These are phyloP conservation scores for Temnothorax longispinosus DNA, from an alignment of 1,140 invertebrate species.

Conservation along the genomic window DNA sequence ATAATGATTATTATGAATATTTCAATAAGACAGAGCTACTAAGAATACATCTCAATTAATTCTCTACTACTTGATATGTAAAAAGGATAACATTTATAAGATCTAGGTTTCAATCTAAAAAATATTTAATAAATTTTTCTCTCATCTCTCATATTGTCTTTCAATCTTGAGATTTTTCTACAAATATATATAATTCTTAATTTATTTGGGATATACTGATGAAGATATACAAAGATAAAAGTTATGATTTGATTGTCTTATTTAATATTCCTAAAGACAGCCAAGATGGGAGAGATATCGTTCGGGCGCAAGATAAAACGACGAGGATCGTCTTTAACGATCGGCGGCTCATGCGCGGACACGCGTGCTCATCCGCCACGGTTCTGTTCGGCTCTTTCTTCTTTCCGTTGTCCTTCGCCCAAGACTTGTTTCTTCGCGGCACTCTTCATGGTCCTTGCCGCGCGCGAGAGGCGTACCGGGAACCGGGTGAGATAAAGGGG, in stretches of 20 bases:
- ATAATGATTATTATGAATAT: neutral
- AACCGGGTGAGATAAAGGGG: conserved; percentile 70
- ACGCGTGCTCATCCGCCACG: conserved; percentile 82
- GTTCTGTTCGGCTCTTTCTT: conserved; percentile 76
- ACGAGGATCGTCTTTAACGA: conserved; percentile 74
- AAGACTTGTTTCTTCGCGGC: conserved; percentile 59
- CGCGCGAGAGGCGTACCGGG: conserved; percentile 55
- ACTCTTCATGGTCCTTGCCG: conserved; percentile 1
- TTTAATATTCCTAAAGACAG: neutral
- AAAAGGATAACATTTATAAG: neutral
- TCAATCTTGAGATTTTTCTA: neutral
- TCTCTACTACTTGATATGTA: neutral
- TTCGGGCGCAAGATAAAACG: conserved; percentile 63
- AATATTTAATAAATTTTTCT: neutral
- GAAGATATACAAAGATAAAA: neutral
- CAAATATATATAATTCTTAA: neutral
- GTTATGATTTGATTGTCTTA: neutral
- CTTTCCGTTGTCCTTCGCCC: conserved; percentile 44
- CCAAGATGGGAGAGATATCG: conserved; percentile 21
- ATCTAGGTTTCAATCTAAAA: neutral
- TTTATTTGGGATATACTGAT: neutral
- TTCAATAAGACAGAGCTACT: neutral
- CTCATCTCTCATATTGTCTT: too few species aligned
- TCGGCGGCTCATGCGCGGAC: conserved; percentile 76
- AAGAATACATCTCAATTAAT: conserved; percentile 7